A percentile compares a stretch with the other conserved stretches of the same genome.
These are phyloP conservation scores for Graphium colonna DNA, from an alignment of 2,888 invertebrate species.

Conservation along the genomic window DNA sequence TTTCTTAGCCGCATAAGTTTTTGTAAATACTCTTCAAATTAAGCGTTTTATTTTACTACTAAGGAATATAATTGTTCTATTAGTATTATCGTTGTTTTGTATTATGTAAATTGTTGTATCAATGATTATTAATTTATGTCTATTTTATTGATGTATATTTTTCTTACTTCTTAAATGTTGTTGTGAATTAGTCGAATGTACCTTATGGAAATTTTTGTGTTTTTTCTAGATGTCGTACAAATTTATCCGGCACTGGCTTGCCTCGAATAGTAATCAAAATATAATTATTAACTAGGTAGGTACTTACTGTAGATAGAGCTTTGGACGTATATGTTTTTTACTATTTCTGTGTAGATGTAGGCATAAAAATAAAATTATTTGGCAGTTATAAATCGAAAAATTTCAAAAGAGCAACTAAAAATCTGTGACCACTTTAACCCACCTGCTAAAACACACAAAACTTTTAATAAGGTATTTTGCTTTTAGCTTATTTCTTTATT, in stretches of 20 bases:
- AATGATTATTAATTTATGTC: constrained; percentile 60
- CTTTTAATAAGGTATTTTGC: constrained; percentile 1
- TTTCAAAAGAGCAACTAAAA: constrained; percentile 3
- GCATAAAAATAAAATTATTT: constrained; percentile 22
- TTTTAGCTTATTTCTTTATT: background rate
- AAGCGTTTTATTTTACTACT: constrained; percentile 69
- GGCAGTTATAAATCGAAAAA: constrained; percentile 14
- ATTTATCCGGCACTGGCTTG: constrained; percentile 54
- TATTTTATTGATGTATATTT: constrained; percentile 68
- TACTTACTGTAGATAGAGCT: constrained; percentile 24
- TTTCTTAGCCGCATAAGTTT: constrained; percentile 71
- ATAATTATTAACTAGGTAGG: constrained; percentile 33
- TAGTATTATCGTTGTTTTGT: constrained; percentile 77
- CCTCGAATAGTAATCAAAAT: constrained; percentile 37
- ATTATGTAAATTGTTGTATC: constrained; percentile 70
- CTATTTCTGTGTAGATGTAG: constrained; percentile 25
- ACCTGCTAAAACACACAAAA: constrained; percentile 18
- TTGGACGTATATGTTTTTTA: constrained; percentile 14
- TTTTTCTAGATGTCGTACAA: constrained; percentile 36
- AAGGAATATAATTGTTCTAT: constrained; percentile 48
- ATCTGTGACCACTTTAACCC: constrained; percentile 19
- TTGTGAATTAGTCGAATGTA: constrained; percentile 57
- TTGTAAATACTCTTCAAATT: constrained; percentile 64
- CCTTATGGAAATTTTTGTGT: constrained; percentile 46
- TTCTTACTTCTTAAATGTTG: constrained; percentile 48